These are phyloP conservation scores for Manacus vitellinus DNA, from an alignment of 2,113 vertebrate species.

Conservation along the genomic window DNA sequence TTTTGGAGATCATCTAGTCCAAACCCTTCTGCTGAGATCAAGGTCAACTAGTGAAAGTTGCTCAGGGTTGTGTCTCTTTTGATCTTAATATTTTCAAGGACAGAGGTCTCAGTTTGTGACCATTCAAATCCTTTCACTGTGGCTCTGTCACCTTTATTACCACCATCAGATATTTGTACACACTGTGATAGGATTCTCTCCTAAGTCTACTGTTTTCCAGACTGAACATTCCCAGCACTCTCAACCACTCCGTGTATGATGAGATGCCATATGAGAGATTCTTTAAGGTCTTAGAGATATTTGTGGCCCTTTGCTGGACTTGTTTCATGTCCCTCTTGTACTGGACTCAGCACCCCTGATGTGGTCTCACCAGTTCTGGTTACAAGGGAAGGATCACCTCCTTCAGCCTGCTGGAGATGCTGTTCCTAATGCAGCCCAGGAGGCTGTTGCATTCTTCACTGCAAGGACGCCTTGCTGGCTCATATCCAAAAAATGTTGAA, in stretches of 20 bases:
- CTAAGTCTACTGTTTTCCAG: not conserved
- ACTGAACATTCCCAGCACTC: not conserved
- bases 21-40: not conserved
- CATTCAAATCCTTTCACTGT: not conserved
- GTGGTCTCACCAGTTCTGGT: not conserved
- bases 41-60: not conserved
- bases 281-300: not conserved
- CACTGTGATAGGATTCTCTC: not conserved
- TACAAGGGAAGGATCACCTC: not conserved
- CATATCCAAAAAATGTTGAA: not conserved
- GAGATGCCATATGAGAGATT: not conserved
- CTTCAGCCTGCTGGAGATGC: not conserved
- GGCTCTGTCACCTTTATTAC: not conserved
- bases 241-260: not conserved
- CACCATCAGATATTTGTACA: not conserved
- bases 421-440: not conserved
- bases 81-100: not conserved
- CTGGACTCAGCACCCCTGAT: not conserved
- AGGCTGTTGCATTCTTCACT: not conserved
- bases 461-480: not conserved
- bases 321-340: accelerated
- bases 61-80: not conserved
- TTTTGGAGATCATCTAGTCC: not conserved
- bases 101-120: not conserved
- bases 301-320: not conserved